Evolutionary conservation across 1,140 invertebrate genomes (phyloP).

Genomic region (Pseudoatta argentina): DNA sequence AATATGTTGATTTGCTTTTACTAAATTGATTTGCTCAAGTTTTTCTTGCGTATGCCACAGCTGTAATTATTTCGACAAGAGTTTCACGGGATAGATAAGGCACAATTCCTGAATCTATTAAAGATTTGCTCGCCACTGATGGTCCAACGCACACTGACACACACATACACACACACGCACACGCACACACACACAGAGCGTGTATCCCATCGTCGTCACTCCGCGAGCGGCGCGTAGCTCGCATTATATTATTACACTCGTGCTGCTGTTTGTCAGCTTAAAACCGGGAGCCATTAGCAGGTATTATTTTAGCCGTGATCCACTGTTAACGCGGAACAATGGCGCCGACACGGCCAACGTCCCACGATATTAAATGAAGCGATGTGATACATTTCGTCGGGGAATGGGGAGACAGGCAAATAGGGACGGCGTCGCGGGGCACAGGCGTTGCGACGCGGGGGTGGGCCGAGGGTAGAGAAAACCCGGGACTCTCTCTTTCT

Average conservation of each 20-base stretch:
- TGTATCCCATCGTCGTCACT: conserved; percentile 9
- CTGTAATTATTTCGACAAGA: conserved; percentile 13
- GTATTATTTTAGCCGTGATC: conserved; percentile 82
- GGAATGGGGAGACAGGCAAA: conserved; percentile 72
- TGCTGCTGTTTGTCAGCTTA: conserved; percentile 75
- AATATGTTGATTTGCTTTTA: too few species aligned
- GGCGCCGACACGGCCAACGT: conserved; percentile 67
- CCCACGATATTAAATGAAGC: conserved; percentile 80
- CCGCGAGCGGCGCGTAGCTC: conserved; percentile 28
- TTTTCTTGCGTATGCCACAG: too few species aligned
- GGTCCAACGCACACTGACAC: neutral
- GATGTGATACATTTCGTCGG: conserved; percentile 78
- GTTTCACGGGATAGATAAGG: neutral
- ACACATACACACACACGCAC: neutral
- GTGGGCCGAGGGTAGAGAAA: neutral
- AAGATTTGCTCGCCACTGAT: conserved; percentile 15
- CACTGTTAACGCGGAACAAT: conserved; percentile 75
- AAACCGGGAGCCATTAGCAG: conserved; percentile 79
- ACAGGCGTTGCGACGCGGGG: conserved; percentile 21
- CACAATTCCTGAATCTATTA: conserved; percentile 9
- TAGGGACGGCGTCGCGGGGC: conserved; percentile 73
- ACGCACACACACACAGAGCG: neutral
- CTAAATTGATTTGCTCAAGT: too few species aligned
- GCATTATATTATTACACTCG: conserved; percentile 76
- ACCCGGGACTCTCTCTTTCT: neutral